These are phyloP conservation scores for Matsumurasca onukii DNA, from an alignment of 1,140 invertebrate genomes.

Conservation along the genomic window DNA sequence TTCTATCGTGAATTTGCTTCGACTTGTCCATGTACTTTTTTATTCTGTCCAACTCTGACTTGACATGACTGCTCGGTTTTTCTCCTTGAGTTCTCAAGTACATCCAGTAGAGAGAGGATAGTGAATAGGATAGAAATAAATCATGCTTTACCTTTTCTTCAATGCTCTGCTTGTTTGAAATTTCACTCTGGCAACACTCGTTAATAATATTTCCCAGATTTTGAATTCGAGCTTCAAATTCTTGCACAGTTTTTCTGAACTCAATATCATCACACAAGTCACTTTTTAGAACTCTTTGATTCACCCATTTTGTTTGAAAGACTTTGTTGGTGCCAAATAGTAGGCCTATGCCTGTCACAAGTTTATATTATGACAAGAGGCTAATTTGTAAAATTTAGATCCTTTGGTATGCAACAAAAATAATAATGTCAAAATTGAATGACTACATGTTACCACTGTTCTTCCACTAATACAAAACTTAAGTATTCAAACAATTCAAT, in stretches of 20 bases:
- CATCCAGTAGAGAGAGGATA: slow-evolving; percentile 61
- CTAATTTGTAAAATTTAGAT: too few species aligned
- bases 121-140: slow-evolving; percentile 56
- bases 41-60: slow-evolving; percentile 54
- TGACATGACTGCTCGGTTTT: slow-evolving; percentile 46
- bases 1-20: slow-evolving; percentile 56
- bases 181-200: slow-evolving; percentile 36
- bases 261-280: slow-evolving; percentile 6
- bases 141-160: slow-evolving; percentile 60
- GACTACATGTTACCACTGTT: too few species aligned
- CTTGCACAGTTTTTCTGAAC: slow-evolving; percentile 16
- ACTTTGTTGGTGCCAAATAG: too few species aligned
- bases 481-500: too few species aligned
- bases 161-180: slow-evolving; percentile 51
- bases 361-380: too few species aligned
- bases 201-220: not conserved
- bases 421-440: too few species aligned
- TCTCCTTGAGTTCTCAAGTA: slow-evolving; percentile 56
- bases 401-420: too few species aligned
- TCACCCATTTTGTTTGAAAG: not conserved
- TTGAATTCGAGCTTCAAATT: slow-evolving; percentile 4
- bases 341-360: too few species aligned
- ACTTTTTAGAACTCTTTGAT: not conserved
- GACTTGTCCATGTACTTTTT: slow-evolving; percentile 57
- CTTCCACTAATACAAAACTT: too few species aligned